Conservation (phyloP, 2,113 vertebrate species). For the Mastomys natalensis region DNA sequence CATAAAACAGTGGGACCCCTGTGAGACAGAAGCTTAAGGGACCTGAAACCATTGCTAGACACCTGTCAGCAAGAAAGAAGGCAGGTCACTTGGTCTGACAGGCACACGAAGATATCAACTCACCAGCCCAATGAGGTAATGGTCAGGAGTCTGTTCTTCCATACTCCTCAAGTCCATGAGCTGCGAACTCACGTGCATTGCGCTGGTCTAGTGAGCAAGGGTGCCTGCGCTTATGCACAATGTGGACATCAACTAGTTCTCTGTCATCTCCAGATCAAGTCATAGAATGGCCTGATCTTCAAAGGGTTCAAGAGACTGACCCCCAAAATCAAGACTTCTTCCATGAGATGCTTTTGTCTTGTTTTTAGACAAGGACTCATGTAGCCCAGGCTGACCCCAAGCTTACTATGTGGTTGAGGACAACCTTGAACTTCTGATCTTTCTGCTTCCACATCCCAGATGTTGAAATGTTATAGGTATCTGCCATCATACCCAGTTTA, state of each 20-base stretch:
- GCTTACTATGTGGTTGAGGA: background rate
- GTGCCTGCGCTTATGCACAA: rapidly evolving
- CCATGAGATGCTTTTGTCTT: background rate
- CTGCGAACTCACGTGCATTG: background rate
- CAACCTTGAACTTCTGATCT: background rate
- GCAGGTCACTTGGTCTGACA: background rate
- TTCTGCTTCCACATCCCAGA: background rate
- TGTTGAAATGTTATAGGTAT: background rate
- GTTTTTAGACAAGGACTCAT: background rate
- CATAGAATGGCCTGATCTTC: background rate
- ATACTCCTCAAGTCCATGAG: background rate
- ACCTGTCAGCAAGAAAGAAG: background rate
- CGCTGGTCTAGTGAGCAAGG: background rate
- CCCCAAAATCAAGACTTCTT: background rate
- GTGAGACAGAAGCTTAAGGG: background rate
- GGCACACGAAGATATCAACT: background rate
- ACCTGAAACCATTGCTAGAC: background rate
- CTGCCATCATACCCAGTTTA: background rate
- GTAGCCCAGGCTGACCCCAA: background rate
- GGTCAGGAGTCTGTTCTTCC: background rate
- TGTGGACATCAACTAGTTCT: too few relatives aligned
- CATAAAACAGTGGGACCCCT: background rate
- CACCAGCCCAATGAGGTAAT: background rate
- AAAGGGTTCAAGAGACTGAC: conserved; percentile 44
- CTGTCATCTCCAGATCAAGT: background rate